Evolutionary conservation across 2,888 invertebrate genomes (phyloP), one percentile per base, ranked within the genome.

Genomic region (Empis stercorea): DNA sequence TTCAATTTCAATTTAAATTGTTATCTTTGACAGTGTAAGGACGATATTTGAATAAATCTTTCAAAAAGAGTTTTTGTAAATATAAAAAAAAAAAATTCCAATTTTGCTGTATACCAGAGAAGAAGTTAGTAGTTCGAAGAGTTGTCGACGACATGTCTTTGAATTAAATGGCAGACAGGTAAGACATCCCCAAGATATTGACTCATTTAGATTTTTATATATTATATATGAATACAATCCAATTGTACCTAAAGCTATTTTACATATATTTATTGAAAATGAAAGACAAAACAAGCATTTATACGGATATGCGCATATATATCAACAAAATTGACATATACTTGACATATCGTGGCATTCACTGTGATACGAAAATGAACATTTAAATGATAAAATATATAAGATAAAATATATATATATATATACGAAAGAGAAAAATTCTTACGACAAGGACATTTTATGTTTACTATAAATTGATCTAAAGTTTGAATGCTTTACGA

Each of bases 1-100:
- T 67, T 66, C 64, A 63, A 62, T 64, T 64, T 64, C 64, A 63
- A 65, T 67, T 67, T 62, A 64, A 66, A 64, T 65, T 65, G 64
- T 64, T 65, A 63, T 62, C 63, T 61, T n/a, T 61, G 63, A 61
- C 59, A 61, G 61, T 58, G 59, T 59, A 59, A 59, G 57, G 58
- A 62, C 61, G 62, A 62, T 55, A 59, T 59, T 59, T 58, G 57
- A 58, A 59, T 59, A 59, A 59, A 58, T 57, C 55, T 60, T 63
- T 61, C 59, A 59, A 49, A 27, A 56, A 53, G n/a, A n/a, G n/a
- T n/a, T n/a, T n/a, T n/a, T n/a, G n/a, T n/a, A n/a, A n/a, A 30
- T 34, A 42, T 47, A 38, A 50, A 52, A 45, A 44, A 43, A 48
- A 59, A 60, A 58, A 54, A 48, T 47, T 51, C 51, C 40, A 50